Evolutionary conservation across 92 coral and sea anemone genomes (phyloP), one percentile per base, ranked within the genome.

Genomic region (Siderastrea radians): DNA sequence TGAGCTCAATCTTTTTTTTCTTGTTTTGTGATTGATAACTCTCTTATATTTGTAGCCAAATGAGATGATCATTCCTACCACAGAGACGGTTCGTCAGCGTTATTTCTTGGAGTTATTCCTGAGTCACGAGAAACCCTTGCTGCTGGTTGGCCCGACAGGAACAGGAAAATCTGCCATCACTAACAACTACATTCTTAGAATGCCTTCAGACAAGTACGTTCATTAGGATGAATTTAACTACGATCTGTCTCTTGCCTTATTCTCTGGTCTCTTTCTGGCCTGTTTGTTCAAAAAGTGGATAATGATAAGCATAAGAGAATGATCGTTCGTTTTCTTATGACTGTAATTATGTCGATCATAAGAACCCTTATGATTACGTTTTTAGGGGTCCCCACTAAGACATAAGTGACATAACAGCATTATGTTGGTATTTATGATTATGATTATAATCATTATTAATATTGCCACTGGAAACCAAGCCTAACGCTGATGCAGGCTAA

Each of bases 81-180:
- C 97, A 9, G 99, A 97, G 80, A 97, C 99, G 12, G 99, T 95
- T 63, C 96, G 99, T 70, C 99, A 97, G 89, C 91, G 94, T 78
- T 97, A 97, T 85, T 97, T 97, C 89, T 83, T 97, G 90, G 98
- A 94, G 67, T 54, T 95, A 83, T 88, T 97, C 58, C 77, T 95
- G 57, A 74, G 87, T 46, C 98, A 97, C 82, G 97, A 94, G 85
- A 92, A 94, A 69, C 95, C 96, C 43, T 75, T 97, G 87, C 84
- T 97, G 85, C 88, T 97, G 81, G 97, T 97, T 86, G 99, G 99
- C 13, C 99, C 99, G 6, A 96, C 98, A 26, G 99, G 99, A 47
- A 96, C 99, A 3, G 98, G 99, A 57, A 96, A 96, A 81, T 92
- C 99, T 0, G 98, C 99, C 79, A 93, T 96, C 45, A 96, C 98